phyloP scores from a whole-genome alignment of 92 coral and sea anemone species.

The Chrysogorgia sp. region DNA sequence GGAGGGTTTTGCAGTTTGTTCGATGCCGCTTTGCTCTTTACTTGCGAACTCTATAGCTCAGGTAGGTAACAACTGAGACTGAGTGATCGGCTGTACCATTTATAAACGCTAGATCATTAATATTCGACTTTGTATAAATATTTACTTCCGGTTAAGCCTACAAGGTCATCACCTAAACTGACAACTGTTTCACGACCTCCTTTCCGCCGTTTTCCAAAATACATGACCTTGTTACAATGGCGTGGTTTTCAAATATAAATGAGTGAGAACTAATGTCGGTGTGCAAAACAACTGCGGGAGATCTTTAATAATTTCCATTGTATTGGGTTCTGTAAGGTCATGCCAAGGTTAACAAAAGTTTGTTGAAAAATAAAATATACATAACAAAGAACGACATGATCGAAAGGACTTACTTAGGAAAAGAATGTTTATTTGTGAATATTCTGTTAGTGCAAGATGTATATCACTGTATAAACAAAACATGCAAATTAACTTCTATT shows the following conservation, averaged over 20 bases:
- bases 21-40: neutral
- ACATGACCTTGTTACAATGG: neutral
- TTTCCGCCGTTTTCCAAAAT: neutral
- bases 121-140: constrained; percentile 7
- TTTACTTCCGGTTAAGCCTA: constrained; percentile 32
- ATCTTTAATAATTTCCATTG: constrained; percentile 2
- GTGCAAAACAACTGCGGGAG: neutral
- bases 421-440: neutral
- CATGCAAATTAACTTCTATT: neutral
- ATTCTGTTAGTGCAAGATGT: neutral
- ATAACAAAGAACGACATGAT: constrained; percentile 30
- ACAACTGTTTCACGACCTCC: neutral
- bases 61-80: neutral
- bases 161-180: constrained; percentile 36
- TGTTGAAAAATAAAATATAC: constrained; percentile 40
- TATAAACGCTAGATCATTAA: constrained; percentile 19
- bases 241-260: neutral
- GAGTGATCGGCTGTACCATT: neutral
- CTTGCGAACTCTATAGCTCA: neutral
- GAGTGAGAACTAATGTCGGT: neutral
- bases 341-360: constrained; percentile 16
- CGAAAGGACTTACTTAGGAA: neutral
- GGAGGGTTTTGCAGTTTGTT: neutral
- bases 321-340: constrained; percentile 22
- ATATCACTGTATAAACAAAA: neutral